Evolutionary conservation across 64 coral and sea anemone species (phyloP), one percentile per base, ranked within the genome.

Genomic region (Cladopsammia gracilis): DNA sequence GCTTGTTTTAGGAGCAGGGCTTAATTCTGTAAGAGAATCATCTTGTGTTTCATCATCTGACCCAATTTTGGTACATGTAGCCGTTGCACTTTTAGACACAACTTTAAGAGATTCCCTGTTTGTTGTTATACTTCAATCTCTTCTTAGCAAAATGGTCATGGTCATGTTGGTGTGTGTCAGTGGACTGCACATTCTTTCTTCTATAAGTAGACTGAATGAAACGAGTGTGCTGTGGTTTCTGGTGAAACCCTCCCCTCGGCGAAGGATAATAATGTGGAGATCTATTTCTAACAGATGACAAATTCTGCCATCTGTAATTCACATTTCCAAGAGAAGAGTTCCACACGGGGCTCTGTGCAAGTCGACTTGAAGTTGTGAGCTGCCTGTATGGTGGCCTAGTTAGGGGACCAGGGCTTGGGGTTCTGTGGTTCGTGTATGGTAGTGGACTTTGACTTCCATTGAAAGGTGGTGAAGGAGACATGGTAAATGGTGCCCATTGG

Each of bases 31-130:
- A 22, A 58, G 75, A 78, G 75, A 78, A 78, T 78, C 75, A 78
- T 78, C 50, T 8, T 78, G 75, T 78, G 75, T 78, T 58, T 58
- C 75, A 78, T 78, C 75, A 78, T 58, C 75, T 78, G 75, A 78
- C 75, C 75, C 75, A 78, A 78, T 56, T 25, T 22, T 78, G 75
- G 34, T 34, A 34, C 34, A 34, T 34, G 75, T 24, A 15, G 51
- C 75, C 9, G 48, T 78, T 78, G 56, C 56, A 78, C 16, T 78
- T 78, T 78, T 49, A 78, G 75, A 12, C 22, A 57, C 75, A 46
- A 54, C 51, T 18, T 78, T 78, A 78, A 78, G 75, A 78, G 75
- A 78, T 78, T 78, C 48, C 50, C 75, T 57, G 75, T 22, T 72
- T 72, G 70, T 42, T 72, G 70, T 42, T 22, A 78, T 78, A 78